A percentile compares a stretch with the other conserved stretches of the same genome.
Conservation (phyloP, 2,797 vertebrate species). For the Mustela erminea region DNA sequence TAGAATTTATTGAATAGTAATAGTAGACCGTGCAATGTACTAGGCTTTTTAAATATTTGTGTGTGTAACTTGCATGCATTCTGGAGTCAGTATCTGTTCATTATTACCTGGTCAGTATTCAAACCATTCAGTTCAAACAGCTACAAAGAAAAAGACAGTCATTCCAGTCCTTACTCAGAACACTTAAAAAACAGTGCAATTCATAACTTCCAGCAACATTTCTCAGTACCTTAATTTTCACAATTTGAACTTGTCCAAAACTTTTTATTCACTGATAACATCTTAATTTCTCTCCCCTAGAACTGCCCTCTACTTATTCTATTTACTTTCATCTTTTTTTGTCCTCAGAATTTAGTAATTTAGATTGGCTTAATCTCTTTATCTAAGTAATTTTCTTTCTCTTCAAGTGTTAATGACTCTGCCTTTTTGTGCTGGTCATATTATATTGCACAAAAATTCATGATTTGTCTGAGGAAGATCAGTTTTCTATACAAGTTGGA, state of each 20-base stretch:
- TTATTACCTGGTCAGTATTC: neutral
- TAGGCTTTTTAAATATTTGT: neutral
- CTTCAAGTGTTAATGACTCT: neutral
- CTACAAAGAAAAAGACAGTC: neutral
- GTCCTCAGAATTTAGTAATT: neutral
- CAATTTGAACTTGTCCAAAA: neutral
- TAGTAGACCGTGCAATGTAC: neutral
- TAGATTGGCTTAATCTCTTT: constrained; percentile 12
- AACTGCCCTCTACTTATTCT: neutral
- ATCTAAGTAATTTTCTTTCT: constrained; percentile 22
- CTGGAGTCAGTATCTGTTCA: neutral
- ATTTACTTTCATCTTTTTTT: neutral
- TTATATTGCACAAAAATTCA: neutral
- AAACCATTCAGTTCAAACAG: constrained; percentile 45
- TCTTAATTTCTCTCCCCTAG: neutral
- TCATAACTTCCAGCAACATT: neutral
- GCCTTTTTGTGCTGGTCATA: neutral
- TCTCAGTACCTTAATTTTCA: neutral
- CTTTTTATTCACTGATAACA: neutral
- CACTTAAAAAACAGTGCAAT: neutral
- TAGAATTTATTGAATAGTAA: neutral
- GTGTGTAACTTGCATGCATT: neutral
- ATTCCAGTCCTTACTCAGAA: neutral
- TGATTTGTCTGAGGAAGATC: neutral
- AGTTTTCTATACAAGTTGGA: neutral